Percentiles rank a stretch among this genome's conserved stretches.
Conservation (phyloP, 2,888 invertebrate genomes). For the Abscondita cerata region DNA sequence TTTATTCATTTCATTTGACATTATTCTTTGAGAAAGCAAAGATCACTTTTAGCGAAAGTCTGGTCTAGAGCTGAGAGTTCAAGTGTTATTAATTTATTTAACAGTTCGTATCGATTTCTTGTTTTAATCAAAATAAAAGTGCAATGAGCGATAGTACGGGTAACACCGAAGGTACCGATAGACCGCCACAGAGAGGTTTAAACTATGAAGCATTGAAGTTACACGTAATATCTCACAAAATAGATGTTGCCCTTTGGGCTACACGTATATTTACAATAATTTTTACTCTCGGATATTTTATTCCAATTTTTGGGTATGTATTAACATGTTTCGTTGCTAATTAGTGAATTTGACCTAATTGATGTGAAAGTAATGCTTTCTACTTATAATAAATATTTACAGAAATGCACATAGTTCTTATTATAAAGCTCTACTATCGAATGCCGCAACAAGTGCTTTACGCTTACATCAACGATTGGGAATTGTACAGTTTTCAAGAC, state of each 20-base stretch:
- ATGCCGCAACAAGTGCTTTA: conserved; percentile 94
- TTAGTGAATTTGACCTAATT: conserved; percentile 12
- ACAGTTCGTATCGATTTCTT: no score
- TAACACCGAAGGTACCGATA: conserved; percentile 32
- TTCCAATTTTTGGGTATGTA: conserved; percentile 89
- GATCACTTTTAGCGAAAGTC: no score
- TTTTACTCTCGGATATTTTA: conserved; percentile 82
- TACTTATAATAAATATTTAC: conserved; percentile 49
- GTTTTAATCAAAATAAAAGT: conserved; percentile 52
- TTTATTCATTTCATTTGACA: no score
- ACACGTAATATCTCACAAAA: conserved; percentile 81
- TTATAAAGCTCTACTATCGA: conserved; percentile 89
- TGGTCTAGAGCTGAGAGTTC: no score
- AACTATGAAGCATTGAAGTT: conserved; percentile 67
- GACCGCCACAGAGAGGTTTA: conserved; percentile 63
- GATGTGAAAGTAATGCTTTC: conserved; percentile 20
- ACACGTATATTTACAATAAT: conserved; percentile 84
- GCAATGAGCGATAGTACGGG: conserved; percentile 43
- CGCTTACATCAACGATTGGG: conserved; percentile 94
- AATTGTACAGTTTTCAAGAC: conserved; percentile 78
- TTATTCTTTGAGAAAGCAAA: no score
- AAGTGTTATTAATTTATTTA: no score
- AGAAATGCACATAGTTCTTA: conserved; percentile 82
- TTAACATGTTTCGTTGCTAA: no score
- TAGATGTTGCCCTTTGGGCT: conserved; percentile 87